Conservation (phyloP, 2,113 vertebrate species). For the Chrysemys picta region DNA sequence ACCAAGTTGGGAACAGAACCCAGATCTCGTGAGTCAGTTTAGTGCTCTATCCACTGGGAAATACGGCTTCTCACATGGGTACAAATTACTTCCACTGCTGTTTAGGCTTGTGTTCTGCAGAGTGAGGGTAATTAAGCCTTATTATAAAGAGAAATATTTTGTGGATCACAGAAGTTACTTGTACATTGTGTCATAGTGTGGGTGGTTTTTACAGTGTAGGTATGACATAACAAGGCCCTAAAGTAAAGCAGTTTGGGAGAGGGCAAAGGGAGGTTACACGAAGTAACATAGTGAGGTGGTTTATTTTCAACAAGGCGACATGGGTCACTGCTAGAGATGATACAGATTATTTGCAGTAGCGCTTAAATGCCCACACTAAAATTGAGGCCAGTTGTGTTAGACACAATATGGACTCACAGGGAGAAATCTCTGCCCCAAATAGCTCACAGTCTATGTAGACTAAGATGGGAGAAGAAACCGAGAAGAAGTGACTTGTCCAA, state of each 20-base stretch:
- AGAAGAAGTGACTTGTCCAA: neutral
- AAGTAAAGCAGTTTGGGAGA: neutral
- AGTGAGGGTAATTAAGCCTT: neutral
- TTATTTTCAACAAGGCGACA: neutral
- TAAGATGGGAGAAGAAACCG: neutral
- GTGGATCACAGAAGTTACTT: neutral
- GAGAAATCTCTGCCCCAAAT: neutral
- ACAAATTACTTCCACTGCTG: neutral
- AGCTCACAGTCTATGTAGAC: neutral
- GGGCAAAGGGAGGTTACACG: rapidly evolving
- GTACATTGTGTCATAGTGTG: neutral
- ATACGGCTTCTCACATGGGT: neutral
- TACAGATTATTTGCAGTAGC: neutral
- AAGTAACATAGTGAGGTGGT: neutral
- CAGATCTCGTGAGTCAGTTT: neutral
- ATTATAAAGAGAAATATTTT: neutral
- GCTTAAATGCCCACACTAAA: neutral
- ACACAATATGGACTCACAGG: neutral
- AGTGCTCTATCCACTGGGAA: neutral
- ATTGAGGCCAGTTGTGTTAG: neutral
- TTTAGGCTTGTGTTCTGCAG: neutral
- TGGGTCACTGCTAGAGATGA: neutral
- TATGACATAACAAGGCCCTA: neutral
- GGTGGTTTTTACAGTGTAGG: neutral
- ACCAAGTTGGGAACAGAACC: neutral